A percentile compares a stretch with the other conserved stretches of the same genome.
phyloP scores from a whole-genome alignment of 2,113 vertebrate species.

The Sylvilagus bachmani region DNA sequence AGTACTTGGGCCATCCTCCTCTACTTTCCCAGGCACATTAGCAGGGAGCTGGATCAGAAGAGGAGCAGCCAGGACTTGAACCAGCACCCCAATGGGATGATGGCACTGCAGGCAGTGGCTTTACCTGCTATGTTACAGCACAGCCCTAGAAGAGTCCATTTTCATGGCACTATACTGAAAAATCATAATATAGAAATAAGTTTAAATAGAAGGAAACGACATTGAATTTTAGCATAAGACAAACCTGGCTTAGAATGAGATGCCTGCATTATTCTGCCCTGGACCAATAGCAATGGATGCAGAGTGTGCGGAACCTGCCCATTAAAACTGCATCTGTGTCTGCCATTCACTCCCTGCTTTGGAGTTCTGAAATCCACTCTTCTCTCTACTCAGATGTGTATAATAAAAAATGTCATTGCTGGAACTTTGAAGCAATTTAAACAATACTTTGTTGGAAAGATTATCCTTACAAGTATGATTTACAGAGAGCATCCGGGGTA shows the following conservation, averaged over 20 bases:
- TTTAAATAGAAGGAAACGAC: neutral
- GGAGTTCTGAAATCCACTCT: constrained; percentile 46
- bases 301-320: rapidly evolving
- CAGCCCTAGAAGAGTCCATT: neutral
- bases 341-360: neutral
- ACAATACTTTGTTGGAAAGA: constrained; percentile 72
- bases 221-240: neutral
- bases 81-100: no score
- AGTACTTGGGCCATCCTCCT: no score
- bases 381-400: constrained; percentile 48
- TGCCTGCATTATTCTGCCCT: neutral
- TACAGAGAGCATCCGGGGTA: constrained; percentile 48
- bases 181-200: neutral
- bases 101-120: no score
- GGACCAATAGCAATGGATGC: neutral
- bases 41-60: no score
- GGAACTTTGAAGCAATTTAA: constrained; percentile 73
- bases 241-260: neutral
- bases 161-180: neutral
- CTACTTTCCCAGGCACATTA: no score
- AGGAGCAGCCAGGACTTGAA: no score
- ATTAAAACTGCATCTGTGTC: neutral
- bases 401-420: constrained; percentile 49
- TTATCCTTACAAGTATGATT: constrained; percentile 69
- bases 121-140: neutral